A percentile compares a stretch with the other conserved stretches of the same genome.
phyloP scores from a whole-genome alignment of 2,888 invertebrate species.

The Balanococcus diminutus region DNA sequence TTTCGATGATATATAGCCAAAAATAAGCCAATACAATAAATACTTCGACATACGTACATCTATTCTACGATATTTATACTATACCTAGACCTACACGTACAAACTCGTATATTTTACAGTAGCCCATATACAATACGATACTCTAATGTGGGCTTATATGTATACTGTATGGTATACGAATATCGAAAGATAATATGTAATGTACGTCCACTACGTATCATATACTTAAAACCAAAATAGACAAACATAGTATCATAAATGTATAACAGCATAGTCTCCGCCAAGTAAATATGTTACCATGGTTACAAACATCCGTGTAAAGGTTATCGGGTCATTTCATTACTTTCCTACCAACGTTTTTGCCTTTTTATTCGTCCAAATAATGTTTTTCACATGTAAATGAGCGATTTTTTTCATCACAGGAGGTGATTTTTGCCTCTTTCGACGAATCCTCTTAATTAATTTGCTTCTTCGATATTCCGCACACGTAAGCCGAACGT shows the following conservation, averaged over 20 bases:
- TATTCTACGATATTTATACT: neutral
- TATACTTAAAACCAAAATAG: neutral
- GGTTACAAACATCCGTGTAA: constrained; percentile 42
- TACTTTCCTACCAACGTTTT: constrained; percentile 48
- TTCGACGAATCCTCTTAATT: neutral
- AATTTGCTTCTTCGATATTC: neutral
- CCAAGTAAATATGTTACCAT: constrained; percentile 16
- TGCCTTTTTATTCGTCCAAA: constrained; percentile 19
- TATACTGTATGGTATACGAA: neutral
- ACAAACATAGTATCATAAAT: neutral
- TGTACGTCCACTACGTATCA: constrained; percentile 25
- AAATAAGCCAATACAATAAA: constrained; percentile 35
- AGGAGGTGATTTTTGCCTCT: neutral
- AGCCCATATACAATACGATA: too few species aligned
- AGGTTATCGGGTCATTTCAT: constrained; percentile 47
- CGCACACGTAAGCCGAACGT: neutral
- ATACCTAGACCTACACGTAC: neutral
- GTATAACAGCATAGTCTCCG: neutral
- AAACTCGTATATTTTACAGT: too few species aligned
- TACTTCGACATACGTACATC: neutral
- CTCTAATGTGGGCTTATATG: too few species aligned
- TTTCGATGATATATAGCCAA: constrained; percentile 33
- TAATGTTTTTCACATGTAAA: constrained; percentile 25
- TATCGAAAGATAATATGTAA: neutral
- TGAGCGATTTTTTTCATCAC: neutral